phyloP scores from a whole-genome alignment of 2,113 vertebrate genomes.

The Chaenogobius annularis region DNA sequence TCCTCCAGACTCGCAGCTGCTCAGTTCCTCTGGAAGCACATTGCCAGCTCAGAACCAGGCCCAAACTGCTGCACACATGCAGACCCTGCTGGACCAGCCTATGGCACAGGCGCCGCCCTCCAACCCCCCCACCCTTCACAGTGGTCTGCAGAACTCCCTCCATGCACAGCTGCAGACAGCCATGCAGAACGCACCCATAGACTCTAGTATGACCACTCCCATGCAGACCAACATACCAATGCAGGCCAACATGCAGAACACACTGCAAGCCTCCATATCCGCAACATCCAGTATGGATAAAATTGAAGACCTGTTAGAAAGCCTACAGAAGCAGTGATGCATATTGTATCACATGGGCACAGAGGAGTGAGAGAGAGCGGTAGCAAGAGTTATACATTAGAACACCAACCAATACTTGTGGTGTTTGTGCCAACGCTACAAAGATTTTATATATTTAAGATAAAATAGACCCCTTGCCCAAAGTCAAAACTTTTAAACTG shows the following conservation, averaged over 20 bases:
- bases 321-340: constrained; percentile 87
- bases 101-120: constrained; percentile 80
- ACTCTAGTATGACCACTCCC: background rate
- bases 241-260: constrained; percentile 70
- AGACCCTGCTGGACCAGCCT: constrained; percentile 86
- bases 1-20: constrained; percentile 84
- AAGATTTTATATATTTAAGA: constrained; percentile 44
- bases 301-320: constrained; percentile 92
- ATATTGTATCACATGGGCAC: constrained; percentile 35
- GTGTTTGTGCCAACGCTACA: constrained; percentile 41
- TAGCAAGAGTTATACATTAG: constrained; percentile 68
- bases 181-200: constrained; percentile 60
- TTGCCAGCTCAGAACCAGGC: constrained; percentile 85
- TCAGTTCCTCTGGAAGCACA: constrained; percentile 80
- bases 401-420: constrained; percentile 28
- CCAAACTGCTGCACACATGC: constrained; percentile 84
- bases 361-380: constrained; percentile 73
- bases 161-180: constrained; percentile 63
- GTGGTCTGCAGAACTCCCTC: constrained; percentile 64
- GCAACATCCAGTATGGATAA: constrained; percentile 88
- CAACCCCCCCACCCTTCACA: constrained; percentile 64
- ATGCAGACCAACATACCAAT: constrained; percentile 62
- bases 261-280: constrained; percentile 62
- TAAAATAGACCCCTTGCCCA: constrained; percentile 42
- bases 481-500: constrained; percentile 42